Evolutionary conservation across 2,797 vertebrate genomes (phyloP).

Genomic region (Phaenicophaeus curvirostris): DNA sequence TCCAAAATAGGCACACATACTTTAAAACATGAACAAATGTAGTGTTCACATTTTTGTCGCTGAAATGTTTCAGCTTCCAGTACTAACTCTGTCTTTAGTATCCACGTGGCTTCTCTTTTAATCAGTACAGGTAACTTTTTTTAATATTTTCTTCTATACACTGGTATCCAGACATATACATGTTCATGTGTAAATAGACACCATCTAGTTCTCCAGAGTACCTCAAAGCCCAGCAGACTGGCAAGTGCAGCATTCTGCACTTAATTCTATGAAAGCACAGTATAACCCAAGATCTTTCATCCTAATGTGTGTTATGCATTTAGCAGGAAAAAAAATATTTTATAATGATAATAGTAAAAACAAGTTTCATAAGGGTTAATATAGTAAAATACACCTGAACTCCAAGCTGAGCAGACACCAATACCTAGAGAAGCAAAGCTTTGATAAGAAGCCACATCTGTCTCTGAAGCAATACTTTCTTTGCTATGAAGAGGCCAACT

Average conservation of each 20-base stretch:
- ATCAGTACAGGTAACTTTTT: background rate
- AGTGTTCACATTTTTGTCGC: background rate
- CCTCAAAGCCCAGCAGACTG: background rate
- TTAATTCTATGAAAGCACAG: background rate
- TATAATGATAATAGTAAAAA: background rate
- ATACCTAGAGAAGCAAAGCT: background rate
- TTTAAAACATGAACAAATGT: background rate
- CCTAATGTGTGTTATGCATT: background rate
- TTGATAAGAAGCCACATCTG: background rate
- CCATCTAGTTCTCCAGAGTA: background rate
- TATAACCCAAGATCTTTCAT: background rate
- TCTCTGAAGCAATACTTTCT: background rate
- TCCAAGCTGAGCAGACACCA: background rate
- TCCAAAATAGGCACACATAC: fast-evolving
- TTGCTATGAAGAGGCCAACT: background rate
- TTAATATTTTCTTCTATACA: background rate
- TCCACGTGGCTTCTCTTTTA: background rate
- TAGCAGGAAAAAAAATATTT: background rate
- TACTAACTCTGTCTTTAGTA: background rate
- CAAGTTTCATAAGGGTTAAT: background rate
- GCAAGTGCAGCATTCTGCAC: background rate
- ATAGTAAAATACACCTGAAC: background rate
- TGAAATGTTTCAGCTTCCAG: background rate
- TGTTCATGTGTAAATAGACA: background rate
- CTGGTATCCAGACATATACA: background rate